Conservation (phyloP, 2,797 vertebrate genomes). For the Centroberyx gerrardi region DNA sequence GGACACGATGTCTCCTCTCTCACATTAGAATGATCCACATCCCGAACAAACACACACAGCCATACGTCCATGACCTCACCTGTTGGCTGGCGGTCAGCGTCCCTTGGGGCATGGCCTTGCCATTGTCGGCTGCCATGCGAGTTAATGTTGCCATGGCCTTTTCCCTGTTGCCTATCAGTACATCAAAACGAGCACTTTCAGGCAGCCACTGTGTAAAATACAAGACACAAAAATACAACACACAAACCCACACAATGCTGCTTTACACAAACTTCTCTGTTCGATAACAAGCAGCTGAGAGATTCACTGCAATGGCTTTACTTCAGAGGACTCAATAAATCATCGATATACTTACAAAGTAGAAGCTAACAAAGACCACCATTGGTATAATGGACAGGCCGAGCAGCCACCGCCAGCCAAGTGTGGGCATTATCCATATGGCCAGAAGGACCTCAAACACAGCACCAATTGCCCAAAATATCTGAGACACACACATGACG, state of each 20-base stretch:
- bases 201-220: slow-evolving; percentile 89
- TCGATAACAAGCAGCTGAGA: not conserved
- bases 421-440: slow-evolving; percentile 91
- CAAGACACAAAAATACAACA: not conserved
- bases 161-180: slow-evolving; percentile 88
- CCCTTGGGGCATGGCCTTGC: slow-evolving; percentile 89
- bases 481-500: slow-evolving; percentile 76
- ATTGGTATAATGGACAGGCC: slow-evolving; percentile 88
- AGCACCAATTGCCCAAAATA: slow-evolving; percentile 92
- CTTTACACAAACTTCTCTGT: not conserved
- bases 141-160: slow-evolving; percentile 89
- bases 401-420: slow-evolving; percentile 95
- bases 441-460: slow-evolving; percentile 93
- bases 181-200: slow-evolving; percentile 93
- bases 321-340: not conserved
- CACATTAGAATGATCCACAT: not conserved
- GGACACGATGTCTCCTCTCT: not conserved
- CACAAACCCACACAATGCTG: not conserved
- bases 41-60: not conserved
- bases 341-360: slow-evolving; percentile 86
- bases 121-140: slow-evolving; percentile 89
- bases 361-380: slow-evolving; percentile 87
- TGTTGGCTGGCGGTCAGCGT: slow-evolving; percentile 84
- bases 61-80: slow-evolving; percentile 71
- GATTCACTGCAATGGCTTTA: slow-evolving; percentile 7